Evolutionary conservation across 1,140 invertebrate genomes (phyloP).

Genomic region (Macrobrachium nipponense): DNA sequence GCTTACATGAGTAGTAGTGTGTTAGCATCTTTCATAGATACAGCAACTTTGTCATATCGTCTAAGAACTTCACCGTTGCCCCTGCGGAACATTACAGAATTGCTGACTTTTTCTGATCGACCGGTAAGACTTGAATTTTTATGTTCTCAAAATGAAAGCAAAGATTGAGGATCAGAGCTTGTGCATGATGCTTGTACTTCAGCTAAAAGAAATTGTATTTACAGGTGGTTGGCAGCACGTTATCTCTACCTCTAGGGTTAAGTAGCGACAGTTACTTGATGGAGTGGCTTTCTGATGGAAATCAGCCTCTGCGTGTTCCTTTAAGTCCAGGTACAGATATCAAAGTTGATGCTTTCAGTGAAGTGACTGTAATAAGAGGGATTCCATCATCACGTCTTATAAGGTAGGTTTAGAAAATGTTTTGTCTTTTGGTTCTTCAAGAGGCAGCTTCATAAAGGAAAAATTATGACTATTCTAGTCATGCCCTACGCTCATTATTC

Average conservation of each 20-base stretch:
- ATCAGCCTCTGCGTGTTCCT: slow-evolving; percentile 2
- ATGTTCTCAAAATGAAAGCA: background rate
- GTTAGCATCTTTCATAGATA: slow-evolving; percentile 34
- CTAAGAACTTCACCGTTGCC: slow-evolving; percentile 14
- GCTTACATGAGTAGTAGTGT: slow-evolving; percentile 31
- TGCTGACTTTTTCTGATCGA: slow-evolving; percentile 19
- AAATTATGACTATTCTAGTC: too few relatives aligned
- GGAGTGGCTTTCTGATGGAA: slow-evolving; percentile 30
- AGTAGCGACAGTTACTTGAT: background rate
- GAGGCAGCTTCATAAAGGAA: too few relatives aligned
- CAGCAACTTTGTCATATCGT: slow-evolving; percentile 23
- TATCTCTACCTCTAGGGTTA: slow-evolving; percentile 27
- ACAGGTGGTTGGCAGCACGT: slow-evolving; percentile 24
- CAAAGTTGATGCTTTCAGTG: slow-evolving; percentile 21
- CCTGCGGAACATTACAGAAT: slow-evolving; percentile 21
- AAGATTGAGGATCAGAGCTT: background rate
- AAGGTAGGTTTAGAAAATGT: slow-evolving; percentile 3
- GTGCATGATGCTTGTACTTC: background rate
- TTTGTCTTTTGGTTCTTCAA: too few relatives aligned
- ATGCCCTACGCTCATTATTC: too few relatives aligned
- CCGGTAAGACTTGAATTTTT: slow-evolving; percentile 23
- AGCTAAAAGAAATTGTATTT: background rate
- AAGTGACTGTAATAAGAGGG: slow-evolving; percentile 19
- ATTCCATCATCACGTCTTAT: slow-evolving; percentile 14
- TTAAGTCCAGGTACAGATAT: slow-evolving; percentile 11